Conservation (phyloP, 2,113 vertebrate genomes). For the Procavia capensis region DNA sequence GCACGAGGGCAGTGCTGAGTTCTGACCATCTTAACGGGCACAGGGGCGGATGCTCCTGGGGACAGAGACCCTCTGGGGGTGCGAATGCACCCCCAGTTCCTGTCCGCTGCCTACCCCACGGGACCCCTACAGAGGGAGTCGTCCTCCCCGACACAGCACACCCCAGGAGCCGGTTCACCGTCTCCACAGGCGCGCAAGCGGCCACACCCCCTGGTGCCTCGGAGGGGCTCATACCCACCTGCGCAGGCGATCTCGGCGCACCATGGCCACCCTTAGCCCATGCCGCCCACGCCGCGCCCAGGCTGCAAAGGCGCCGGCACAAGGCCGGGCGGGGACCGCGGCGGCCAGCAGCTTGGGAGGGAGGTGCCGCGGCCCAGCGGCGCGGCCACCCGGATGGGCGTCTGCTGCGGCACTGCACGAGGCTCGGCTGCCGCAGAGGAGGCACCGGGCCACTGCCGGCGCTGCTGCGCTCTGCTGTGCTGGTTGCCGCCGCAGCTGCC, state of each 20-base stretch:
- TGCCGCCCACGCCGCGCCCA: constrained; percentile 29
- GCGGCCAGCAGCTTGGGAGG: neutral
- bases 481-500: constrained; percentile 44
- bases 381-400: neutral
- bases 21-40: neutral
- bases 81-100: neutral
- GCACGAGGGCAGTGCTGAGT: neutral
- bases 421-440: constrained; percentile 75
- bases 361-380: neutral
- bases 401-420: constrained; percentile 65
- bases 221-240: constrained; percentile 68
- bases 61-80: neutral
- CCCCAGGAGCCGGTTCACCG: neutral
- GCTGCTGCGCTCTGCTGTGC: neutral
- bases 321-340: neutral
- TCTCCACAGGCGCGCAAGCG: neutral
- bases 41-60: neutral
- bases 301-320: neutral
- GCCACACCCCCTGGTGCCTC: constrained; percentile 56
- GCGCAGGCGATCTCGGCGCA: constrained; percentile 81
- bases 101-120: neutral
- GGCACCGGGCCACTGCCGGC: neutral
- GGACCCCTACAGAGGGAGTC: neutral
- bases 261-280: constrained; percentile 78
- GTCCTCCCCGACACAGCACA: neutral